Evolutionary conservation across 2,797 vertebrate genomes (phyloP).

Genomic region (Buphagus erythrorhynchus): DNA sequence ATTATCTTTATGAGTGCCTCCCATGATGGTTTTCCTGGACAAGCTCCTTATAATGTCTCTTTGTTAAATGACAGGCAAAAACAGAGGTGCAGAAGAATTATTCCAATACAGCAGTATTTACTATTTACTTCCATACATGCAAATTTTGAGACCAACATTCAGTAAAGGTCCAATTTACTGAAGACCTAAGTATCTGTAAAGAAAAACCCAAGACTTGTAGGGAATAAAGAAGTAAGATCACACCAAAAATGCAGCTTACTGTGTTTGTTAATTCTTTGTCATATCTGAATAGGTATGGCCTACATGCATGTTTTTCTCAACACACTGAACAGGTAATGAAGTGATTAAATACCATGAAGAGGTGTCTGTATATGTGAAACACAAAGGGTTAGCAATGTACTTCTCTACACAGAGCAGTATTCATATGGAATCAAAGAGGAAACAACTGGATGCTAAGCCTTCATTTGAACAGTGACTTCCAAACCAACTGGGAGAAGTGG

Average conservation of each 20-base stretch:
- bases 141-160: background rate
- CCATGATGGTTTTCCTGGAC: background rate
- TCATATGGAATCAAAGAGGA: background rate
- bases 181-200: background rate
- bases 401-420: background rate
- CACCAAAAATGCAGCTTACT: background rate
- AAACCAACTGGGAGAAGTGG: background rate
- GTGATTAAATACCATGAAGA: background rate
- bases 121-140: background rate
- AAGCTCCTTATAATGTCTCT: background rate
- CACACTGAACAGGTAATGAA: background rate
- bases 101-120: background rate
- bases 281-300: background rate
- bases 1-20: background rate
- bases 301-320: background rate
- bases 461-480: background rate
- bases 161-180: background rate
- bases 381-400: background rate
- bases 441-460: background rate
- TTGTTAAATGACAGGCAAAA: background rate
- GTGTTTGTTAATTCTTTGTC: background rate
- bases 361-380: background rate
- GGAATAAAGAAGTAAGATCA: background rate
- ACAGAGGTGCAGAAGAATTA: background rate
- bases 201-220: background rate